phyloP scores from a whole-genome alignment of 1,140 invertebrate species.

The Drosophila miranda region DNA sequence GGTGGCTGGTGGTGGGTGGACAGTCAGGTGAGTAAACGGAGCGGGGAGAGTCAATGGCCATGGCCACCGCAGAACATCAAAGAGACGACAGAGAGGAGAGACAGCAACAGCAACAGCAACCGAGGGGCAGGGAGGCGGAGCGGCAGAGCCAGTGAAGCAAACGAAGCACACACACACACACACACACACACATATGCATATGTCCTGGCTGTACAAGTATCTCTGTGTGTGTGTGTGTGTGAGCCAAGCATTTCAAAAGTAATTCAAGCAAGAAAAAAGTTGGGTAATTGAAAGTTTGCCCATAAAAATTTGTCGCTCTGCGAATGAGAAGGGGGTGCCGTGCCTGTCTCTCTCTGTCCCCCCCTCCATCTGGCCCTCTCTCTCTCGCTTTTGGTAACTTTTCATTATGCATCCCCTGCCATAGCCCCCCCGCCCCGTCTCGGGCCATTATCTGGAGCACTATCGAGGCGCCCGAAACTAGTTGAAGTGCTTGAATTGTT shows the following conservation, averaged over 20 bases:
- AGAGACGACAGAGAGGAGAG: conserved; percentile 3
- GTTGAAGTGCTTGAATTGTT: conserved; percentile 76
- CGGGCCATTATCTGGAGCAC: conserved; percentile 65
- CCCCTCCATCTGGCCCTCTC: conserved; percentile 3
- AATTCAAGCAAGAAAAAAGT: conserved; percentile 78
- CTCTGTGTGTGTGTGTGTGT: conserved; percentile 16
- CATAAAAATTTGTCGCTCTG: conserved; percentile 78
- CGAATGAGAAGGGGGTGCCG: conserved; percentile 29
- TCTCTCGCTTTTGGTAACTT: conserved; percentile 34
- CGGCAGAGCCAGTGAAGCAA: conserved; percentile 22
- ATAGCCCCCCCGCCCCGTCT: conserved; percentile 1
- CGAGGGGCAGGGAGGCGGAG: background rate
- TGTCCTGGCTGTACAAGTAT: conserved; percentile 12
- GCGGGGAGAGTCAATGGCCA: conserved; percentile 35
- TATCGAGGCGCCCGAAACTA: conserved; percentile 74
- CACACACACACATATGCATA: conserved; percentile 38
- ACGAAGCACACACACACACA: conserved; percentile 13
- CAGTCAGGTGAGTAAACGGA: conserved; percentile 22
- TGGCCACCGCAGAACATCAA: conserved; percentile 23
- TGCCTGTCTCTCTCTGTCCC: background rate
- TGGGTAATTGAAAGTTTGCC: conserved; percentile 79
- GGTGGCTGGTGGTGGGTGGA: conserved; percentile 6
- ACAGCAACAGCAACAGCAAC: too few species aligned
- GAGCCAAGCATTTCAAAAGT: conserved; percentile 70
- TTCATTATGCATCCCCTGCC: conserved; percentile 62